Percentiles rank a stretch among this genome's conserved stretches.
Conservation (phyloP, 2,888 invertebrate genomes). For the Polyommatus icarus region DNA sequence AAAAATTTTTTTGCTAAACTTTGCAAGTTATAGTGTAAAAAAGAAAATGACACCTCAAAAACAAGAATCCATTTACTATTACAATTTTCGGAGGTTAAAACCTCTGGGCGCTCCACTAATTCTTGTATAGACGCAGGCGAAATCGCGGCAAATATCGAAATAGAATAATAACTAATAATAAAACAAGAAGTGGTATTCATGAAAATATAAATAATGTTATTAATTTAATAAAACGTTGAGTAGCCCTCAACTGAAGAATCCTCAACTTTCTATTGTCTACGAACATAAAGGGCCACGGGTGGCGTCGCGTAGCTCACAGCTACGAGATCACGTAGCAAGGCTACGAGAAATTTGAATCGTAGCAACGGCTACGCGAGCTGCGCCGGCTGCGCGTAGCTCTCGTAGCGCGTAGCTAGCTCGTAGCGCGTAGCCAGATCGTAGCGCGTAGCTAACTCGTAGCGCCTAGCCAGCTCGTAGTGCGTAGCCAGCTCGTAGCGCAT, state of each 20-base stretch:
- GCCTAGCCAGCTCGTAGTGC: no score
- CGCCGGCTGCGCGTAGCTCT: background rate
- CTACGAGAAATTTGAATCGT: background rate
- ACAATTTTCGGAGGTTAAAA: no score
- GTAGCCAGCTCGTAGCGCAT: no score
- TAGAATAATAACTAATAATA: background rate
- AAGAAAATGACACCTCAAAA: no score
- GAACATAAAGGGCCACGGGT: background rate
- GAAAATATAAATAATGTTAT: background rate
- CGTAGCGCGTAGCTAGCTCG: background rate
- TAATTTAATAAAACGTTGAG: background rate
- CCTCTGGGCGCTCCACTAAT: no score
- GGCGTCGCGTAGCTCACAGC: background rate
- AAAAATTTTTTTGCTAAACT: no score
- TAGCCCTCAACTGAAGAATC: background rate
- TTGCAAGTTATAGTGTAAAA: no score
- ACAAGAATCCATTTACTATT: no score
- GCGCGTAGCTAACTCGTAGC: background rate
- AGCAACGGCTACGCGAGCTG: background rate
- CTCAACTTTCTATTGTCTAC: slow-evolving; percentile 3
- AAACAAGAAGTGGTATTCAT: background rate
- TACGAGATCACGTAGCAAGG: background rate
- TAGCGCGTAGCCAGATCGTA: no score
- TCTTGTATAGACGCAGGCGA: no score
- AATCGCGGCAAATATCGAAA: background rate